Base-by-base conservation (phyloP, 2,113 vertebrate genomes). In the Hemicordylus capensis region DNA sequence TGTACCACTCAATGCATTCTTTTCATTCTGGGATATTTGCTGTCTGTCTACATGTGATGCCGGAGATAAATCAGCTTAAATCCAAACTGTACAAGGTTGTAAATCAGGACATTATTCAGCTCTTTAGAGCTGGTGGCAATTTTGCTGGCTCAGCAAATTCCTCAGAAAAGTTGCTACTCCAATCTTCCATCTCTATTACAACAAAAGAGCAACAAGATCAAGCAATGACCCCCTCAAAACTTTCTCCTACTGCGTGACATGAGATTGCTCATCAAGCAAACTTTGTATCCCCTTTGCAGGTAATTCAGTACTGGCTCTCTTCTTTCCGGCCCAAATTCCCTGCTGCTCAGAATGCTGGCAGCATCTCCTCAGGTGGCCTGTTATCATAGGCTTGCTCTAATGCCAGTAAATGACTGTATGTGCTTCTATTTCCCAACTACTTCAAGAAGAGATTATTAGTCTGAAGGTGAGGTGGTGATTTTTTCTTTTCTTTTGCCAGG, bases 101-200 rank as follows among this genome's bases (percentile, higher is more conserved):
- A 85, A 73, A 85, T 80, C n/a, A 22, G 34, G 24, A 42, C 10
- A 80, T 79, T 91, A 87, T 83, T 84, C 84, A 67, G 51, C 58
- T 91, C 89, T 85, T 92, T 88, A 80, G 28, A 85, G 37, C 9
- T 80, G 8, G 64, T 42, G 4, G 80, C 10, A 5, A 19, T 89
- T 93, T 88, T 92, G 81, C 93, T 93, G 91, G 66, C 72, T 87
- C 90, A 94, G 89, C 88, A 91, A 39, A 87, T 37, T 10, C n/a
- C 76, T 59, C 76, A 37, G 66, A 84, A 81, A 89, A 84, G 28
- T 81, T 88, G 83, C 7, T 46, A 76, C 63, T 91, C 82, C 4
- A 1, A 69, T 85, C 80, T 67, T 93, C 56, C 72, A 80, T 46
- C 84, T 24, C 59, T 78, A 90, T 91, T 89, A 79, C 87, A 64